Evolutionary conservation across 1,140 invertebrate species (phyloP).

Genomic region (Drosophila bifasciata): DNA sequence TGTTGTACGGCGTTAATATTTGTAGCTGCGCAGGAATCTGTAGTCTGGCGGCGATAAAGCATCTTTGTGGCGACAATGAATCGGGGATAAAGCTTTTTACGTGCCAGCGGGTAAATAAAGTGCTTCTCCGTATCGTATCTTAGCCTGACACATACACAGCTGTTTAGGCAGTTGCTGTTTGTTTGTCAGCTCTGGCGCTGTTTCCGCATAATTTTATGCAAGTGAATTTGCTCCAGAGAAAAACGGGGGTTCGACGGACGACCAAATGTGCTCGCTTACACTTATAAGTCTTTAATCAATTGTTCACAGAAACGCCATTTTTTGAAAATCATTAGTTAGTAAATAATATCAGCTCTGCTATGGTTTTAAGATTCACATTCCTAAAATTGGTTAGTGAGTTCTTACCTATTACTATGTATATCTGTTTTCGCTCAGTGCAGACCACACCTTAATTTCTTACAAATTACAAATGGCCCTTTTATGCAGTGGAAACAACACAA

Average conservation of each 20-base stretch:
- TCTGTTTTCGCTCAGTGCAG: too few relatives aligned
- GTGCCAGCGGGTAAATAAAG: conserved; percentile 65
- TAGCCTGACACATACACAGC: neutral
- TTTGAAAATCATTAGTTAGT: too few relatives aligned
- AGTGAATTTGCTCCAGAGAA: conserved; percentile 34
- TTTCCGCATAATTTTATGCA: conserved; percentile 81
- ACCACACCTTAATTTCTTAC: conserved; percentile 44
- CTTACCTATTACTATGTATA: too few relatives aligned
- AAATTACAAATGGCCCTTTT: conserved; percentile 72
- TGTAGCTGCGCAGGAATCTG: conserved; percentile 61
- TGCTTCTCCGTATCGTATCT: conserved; percentile 29
- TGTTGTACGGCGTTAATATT: conserved; percentile 72
- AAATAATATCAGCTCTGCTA: too few relatives aligned
- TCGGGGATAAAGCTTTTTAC: conserved; percentile 81
- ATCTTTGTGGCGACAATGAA: conserved; percentile 73
- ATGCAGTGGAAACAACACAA: conserved; percentile 55
- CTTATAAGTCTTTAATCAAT: neutral
- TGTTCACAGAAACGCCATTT: too few relatives aligned
- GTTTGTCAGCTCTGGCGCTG: conserved; percentile 65
- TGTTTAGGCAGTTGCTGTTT: conserved; percentile 36
- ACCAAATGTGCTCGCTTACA: conserved; percentile 12
- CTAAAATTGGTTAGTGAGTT: neutral
- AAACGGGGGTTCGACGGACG: neutral
- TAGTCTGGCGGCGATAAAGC: conserved; percentile 69
- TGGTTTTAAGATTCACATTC: neutral